These are phyloP conservation scores for Eurois occulta DNA, from an alignment of 2,888 invertebrate genomes.

Conservation along the genomic window DNA sequence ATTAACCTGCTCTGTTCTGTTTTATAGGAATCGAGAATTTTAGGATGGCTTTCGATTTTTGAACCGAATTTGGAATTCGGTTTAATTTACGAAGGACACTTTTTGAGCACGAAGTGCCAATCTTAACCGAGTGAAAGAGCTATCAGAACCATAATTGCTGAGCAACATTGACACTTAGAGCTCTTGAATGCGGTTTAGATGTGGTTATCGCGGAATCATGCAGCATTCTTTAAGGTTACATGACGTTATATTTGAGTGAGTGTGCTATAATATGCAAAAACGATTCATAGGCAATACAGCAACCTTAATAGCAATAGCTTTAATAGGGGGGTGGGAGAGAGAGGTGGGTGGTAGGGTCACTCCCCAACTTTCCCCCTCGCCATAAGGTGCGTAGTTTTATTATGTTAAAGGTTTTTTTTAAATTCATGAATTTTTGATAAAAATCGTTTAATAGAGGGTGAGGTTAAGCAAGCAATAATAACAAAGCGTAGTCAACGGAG, in stretches of 20 bases:
- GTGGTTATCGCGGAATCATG: background rate
- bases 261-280: background rate
- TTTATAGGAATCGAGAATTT: conserved; percentile 14
- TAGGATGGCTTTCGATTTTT: background rate
- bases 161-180: background rate
- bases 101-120: background rate
- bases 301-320: background rate
- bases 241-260: background rate
- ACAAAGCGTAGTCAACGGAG: background rate
- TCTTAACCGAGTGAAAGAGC: background rate
- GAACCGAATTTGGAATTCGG: background rate
- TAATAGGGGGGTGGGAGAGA: background rate
- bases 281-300: background rate
- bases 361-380: background rate
- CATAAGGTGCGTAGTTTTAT: background rate
- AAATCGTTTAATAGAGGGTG: background rate
- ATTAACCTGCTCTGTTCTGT: conserved; percentile 48
- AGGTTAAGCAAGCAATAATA: background rate
- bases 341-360: background rate
- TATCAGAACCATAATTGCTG: background rate
- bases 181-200: background rate
- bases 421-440: background rate
- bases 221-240: background rate
- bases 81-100: background rate
- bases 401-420: background rate